phyloP scores from a whole-genome alignment of 2,888 invertebrate genomes.

The Heliconius cydno region DNA sequence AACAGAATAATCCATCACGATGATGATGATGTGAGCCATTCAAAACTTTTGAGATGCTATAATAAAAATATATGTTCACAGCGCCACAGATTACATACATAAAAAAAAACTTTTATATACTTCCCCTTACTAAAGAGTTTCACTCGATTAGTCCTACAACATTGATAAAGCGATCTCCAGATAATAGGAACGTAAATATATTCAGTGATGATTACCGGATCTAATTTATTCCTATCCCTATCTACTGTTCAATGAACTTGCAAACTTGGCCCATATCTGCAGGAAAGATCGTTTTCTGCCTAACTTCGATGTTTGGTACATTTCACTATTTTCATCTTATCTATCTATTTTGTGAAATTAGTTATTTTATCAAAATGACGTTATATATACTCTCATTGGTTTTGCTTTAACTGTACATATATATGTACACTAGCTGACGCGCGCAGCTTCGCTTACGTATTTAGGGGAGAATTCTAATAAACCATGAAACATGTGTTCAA shows the following conservation, averaged over 20 bases:
- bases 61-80: not conserved
- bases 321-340: slow-evolving; percentile 18
- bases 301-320: slow-evolving; percentile 17
- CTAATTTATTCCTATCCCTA: slow-evolving; percentile 31
- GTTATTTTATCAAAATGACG: not conserved
- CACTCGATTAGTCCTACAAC: slow-evolving; percentile 12
- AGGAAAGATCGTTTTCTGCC: slow-evolving; percentile 2
- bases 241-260: slow-evolving; percentile 32
- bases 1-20: too few relatives aligned
- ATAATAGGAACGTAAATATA: slow-evolving; percentile 16
- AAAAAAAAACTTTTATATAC: slow-evolving; percentile 7
- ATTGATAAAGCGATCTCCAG: slow-evolving; percentile 24
- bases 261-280: slow-evolving; percentile 27
- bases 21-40: too few relatives aligned
- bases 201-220: slow-evolving; percentile 23
- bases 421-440: too few relatives aligned
- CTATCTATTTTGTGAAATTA: slow-evolving; percentile 9
- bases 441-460: too few relatives aligned
- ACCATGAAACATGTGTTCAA: too few relatives aligned
- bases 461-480: too few relatives aligned
- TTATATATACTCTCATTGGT: not conserved
- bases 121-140: slow-evolving; percentile 1
- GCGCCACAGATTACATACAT: not conserved
- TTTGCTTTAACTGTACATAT: too few relatives aligned
- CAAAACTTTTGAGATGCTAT: too few relatives aligned